These are phyloP conservation scores for Amblyraja radiata DNA, from an alignment of 2,797 vertebrate genomes.

Conservation along the genomic window DNA sequence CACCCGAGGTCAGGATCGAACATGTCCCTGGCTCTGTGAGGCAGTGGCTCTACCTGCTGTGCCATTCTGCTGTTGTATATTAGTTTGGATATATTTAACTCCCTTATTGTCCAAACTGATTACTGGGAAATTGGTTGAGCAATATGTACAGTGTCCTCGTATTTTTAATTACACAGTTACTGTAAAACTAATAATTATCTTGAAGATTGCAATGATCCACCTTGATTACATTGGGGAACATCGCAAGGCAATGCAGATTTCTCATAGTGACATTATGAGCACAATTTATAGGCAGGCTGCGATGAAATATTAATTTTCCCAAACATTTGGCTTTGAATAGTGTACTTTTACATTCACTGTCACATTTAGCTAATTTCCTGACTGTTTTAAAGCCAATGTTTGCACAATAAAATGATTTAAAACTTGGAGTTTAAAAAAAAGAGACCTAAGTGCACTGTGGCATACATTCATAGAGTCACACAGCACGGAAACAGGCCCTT, in stretches of 20 bases:
- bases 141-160: neutral
- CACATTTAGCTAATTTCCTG: neutral
- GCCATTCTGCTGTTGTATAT: neutral
- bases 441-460: neutral
- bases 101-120: neutral
- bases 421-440: neutral
- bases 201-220: neutral
- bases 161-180: constrained; percentile 12
- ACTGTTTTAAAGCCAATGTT: neutral
- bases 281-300: neutral
- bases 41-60: no score
- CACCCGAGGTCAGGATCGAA: no score
- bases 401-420: neutral
- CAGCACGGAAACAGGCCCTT: no score
- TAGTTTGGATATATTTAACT: neutral
- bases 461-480: no score
- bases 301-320: neutral
- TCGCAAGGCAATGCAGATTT: neutral
- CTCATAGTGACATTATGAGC: neutral
- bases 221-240: neutral
- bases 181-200: constrained; percentile 14
- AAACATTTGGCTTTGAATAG: neutral
- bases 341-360: neutral
- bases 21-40: no score
- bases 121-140: neutral